Conservation (phyloP, 37 sponge, comb jelly and placozoan species). For the Axinella damicornis region DNA sequence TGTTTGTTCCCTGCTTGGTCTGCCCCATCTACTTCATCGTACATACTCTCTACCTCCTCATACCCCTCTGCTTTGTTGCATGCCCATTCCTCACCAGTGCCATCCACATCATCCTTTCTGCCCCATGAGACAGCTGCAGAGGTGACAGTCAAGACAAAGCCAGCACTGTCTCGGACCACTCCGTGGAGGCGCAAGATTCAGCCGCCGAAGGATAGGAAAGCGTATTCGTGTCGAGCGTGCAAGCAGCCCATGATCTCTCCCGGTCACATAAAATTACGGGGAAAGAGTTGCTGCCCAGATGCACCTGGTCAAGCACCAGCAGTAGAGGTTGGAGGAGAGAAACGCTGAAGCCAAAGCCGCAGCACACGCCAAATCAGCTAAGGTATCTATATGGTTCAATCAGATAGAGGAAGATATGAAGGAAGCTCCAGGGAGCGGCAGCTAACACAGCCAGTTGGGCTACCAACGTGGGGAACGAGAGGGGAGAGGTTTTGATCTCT, state of each 20-base stretch:
- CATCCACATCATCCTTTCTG: no score
- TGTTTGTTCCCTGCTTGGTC: no score
- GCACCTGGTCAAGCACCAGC: constrained; percentile 18
- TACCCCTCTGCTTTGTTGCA: no score
- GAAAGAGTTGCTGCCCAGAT: constrained; percentile 30
- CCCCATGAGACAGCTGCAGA: no score
- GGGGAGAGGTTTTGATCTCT: constrained; percentile 49
- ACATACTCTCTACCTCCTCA: no score
- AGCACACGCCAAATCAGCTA: no score
- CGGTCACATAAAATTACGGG: constrained; percentile 47
- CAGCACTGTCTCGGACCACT: background rate
- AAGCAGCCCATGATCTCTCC: constrained; percentile 14
- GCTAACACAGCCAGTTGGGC: constrained; percentile 46
- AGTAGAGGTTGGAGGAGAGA: constrained; percentile 23
- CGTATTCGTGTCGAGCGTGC: constrained; percentile 31
- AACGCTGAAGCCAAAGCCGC: constrained; percentile 2
- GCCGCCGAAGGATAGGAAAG: constrained; percentile 6
- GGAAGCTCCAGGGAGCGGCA: constrained; percentile 55
- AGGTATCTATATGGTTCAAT: no score
- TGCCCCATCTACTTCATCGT: no score
- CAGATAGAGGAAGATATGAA: constrained; percentile 54
- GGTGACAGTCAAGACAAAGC: background rate
- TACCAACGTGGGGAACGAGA: constrained; percentile 71
- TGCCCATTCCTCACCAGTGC: no score
- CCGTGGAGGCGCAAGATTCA: no score